Percentiles rank a stretch among this genome's conserved stretches.
These are phyloP conservation scores for Diplolepis rosae DNA, from an alignment of 2,888 invertebrate species.

Conservation along the genomic window DNA sequence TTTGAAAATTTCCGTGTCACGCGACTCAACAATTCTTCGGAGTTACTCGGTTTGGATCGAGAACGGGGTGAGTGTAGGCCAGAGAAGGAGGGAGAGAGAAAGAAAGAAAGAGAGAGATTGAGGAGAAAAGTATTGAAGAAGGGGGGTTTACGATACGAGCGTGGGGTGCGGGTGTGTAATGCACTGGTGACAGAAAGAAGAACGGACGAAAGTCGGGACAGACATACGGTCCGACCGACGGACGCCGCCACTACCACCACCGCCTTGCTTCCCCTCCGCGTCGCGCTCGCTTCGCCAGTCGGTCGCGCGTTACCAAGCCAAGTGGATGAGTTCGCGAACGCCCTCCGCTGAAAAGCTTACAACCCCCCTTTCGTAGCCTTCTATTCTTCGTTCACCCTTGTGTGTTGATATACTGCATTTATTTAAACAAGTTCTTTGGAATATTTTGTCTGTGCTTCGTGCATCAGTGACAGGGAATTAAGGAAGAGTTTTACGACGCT, in stretches of 20 bases:
- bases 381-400: slow-evolving; percentile 9
- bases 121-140: slow-evolving; percentile 36
- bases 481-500: slow-evolving; percentile 44
- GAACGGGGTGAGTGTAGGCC: slow-evolving; percentile 21
- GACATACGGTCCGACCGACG: slow-evolving; percentile 45
- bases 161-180: slow-evolving; percentile 35
- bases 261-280: slow-evolving; percentile 48
- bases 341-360: slow-evolving; percentile 53
- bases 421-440: neutral
- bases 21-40: slow-evolving; percentile 4
- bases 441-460: slow-evolving; percentile 21
- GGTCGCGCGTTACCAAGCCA: slow-evolving; percentile 70
- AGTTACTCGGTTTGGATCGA: neutral
- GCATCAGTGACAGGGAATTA: slow-evolving; percentile 30
- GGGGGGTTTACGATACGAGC: slow-evolving; percentile 32
- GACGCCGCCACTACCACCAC: slow-evolving; percentile 48
- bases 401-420: slow-evolving; percentile 12
- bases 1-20: slow-evolving; percentile 30
- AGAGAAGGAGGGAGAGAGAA: neutral
- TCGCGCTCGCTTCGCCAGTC: slow-evolving; percentile 59
- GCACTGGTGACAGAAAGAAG: slow-evolving; percentile 47
- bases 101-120: slow-evolving; percentile 44
- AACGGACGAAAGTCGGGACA: slow-evolving; percentile 47
- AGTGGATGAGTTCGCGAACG: slow-evolving; percentile 66
- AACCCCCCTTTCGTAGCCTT: slow-evolving; percentile 27